Percentiles rank a stretch among this genome's conserved stretches.
phyloP scores from a whole-genome alignment of 2,888 invertebrate species.

The Cephus rjabovi region DNA sequence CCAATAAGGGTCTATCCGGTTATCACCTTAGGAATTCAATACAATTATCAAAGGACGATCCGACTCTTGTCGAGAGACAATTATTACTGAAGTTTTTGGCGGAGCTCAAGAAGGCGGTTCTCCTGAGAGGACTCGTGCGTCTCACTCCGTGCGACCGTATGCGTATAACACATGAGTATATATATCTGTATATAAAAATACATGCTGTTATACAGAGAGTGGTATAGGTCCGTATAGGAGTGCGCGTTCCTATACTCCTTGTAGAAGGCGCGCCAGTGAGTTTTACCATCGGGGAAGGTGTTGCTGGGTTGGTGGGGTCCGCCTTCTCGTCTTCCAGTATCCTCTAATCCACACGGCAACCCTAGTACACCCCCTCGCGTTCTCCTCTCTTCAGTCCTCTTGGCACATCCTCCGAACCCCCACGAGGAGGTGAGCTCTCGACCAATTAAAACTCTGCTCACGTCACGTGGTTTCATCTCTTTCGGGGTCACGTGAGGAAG shows the following conservation, averaged over 20 bases:
- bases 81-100: constrained; percentile 67
- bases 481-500: constrained; percentile 23
- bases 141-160: constrained; percentile 12
- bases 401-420: constrained; percentile 26
- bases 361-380: constrained; percentile 39
- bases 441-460: constrained; percentile 63
- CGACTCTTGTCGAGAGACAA: constrained; percentile 63
- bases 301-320: constrained; percentile 55
- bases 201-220: neutral
- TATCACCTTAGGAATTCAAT: neutral
- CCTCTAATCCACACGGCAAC: constrained; percentile 55
- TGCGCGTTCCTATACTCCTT: neutral
- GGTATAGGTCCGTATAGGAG: constrained; percentile 9
- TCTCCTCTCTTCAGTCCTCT: constrained; percentile 18
- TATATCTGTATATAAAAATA: constrained; percentile 9
- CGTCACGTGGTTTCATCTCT: constrained; percentile 19
- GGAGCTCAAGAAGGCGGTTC: constrained; percentile 59
- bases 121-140: constrained; percentile 26
- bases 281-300: constrained; percentile 46
- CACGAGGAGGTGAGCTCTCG: constrained; percentile 38
- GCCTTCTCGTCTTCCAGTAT: constrained; percentile 47
- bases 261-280: constrained; percentile 17
- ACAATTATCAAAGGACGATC: constrained; percentile 33
- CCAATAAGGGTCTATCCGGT: neutral
- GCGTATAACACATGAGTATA: constrained; percentile 7